A percentile compares a stretch with the other conserved stretches of the same genome.
Conservation (phyloP, 2,888 invertebrate species). For the Tachina lurida region DNA sequence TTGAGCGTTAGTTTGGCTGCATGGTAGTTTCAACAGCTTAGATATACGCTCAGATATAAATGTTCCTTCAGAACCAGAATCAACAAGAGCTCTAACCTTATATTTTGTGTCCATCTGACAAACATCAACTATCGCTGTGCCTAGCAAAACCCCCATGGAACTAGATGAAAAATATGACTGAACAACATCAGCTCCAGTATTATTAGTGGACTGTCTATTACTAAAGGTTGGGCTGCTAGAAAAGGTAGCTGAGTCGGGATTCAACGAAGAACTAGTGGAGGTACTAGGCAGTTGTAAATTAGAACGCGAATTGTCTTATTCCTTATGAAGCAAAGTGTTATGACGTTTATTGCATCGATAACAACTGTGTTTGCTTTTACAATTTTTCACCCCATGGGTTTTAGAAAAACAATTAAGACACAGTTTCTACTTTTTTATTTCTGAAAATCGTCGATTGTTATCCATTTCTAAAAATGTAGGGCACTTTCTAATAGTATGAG, state of each 20-base stretch:
- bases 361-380: too few species aligned
- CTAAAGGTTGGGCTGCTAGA: neutral
- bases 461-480: conserved; percentile 14
- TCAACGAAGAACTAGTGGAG: neutral
- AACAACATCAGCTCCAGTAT: neutral
- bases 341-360: too few species aligned
- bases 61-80: conserved; percentile 51
- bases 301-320: neutral
- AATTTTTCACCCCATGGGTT: too few species aligned
- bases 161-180: conserved; percentile 17
- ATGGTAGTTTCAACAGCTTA: conserved; percentile 3
- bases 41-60: conserved; percentile 39
- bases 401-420: too few species aligned
- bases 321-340: neutral
- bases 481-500: neutral
- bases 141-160: conserved; percentile 20
- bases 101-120: neutral
- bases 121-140: conserved; percentile 40
- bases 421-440: too few species aligned
- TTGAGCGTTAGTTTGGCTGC: neutral
- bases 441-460: conserved; percentile 1
- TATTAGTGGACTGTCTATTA: conserved; percentile 34
- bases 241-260: conserved; percentile 13
- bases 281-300: neutral
- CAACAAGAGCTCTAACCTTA: conserved; percentile 32